phyloP scores from a whole-genome alignment of 2,113 vertebrate genomes.

The Percopsis transmontana region DNA sequence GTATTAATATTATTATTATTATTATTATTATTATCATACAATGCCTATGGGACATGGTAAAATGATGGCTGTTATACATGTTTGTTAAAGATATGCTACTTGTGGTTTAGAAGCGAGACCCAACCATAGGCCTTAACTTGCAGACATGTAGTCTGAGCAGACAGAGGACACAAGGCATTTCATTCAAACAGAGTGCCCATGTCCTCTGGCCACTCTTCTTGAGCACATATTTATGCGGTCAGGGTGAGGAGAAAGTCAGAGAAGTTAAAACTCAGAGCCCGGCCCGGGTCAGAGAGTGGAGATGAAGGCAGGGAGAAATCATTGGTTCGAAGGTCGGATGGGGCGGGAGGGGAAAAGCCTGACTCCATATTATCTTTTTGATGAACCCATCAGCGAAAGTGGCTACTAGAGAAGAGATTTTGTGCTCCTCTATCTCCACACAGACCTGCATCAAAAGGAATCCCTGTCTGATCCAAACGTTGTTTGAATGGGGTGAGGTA shows the following conservation, averaged over 20 bases:
- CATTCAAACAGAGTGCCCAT: conserved; percentile 23
- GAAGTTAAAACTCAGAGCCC: conserved; percentile 24
- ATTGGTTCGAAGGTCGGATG: conserved; percentile 10
- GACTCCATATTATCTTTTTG: conserved; percentile 30
- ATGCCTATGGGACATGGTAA: no score
- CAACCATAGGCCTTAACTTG: conserved; percentile 12
- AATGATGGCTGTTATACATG: no score
- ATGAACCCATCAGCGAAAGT: conserved; percentile 32
- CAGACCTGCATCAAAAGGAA: conserved; percentile 51
- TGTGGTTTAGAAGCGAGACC: conserved; percentile 15
- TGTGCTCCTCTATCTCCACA: conserved; percentile 15
- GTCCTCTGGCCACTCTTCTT: conserved; percentile 42
- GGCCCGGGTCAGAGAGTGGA: conserved; percentile 23
- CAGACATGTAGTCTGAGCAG: conserved; percentile 22
- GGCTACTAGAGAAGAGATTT: conserved; percentile 8
- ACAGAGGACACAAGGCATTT: conserved; percentile 23
- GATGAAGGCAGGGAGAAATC: conserved; percentile 8
- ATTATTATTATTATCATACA: no score
- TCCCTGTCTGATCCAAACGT: conserved; percentile 43
- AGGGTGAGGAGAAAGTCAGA: conserved; percentile 22
- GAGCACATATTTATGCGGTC: conserved; percentile 62
- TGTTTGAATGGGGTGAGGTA: conserved; percentile 45
- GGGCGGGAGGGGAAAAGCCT: conserved; percentile 1
- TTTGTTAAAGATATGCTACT: neutral
- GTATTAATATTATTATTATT: no score